These are phyloP conservation scores for Fragum whitleyi DNA, from an alignment of 2,888 invertebrate genomes.

Conservation along the genomic window DNA sequence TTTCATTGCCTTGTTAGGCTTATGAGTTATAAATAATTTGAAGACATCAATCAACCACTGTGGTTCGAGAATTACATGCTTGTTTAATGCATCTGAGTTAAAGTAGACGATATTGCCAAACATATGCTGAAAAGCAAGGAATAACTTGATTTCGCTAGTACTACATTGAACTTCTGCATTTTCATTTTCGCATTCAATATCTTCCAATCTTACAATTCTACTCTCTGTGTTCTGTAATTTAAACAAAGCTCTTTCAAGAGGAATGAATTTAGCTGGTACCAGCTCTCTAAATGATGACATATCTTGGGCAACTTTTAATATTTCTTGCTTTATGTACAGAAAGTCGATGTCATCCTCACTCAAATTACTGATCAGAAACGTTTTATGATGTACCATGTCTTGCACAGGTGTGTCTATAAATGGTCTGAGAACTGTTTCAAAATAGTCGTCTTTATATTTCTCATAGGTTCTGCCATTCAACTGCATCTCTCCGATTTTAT, in stretches of 20 bases:
- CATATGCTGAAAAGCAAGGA: slow-evolving; percentile 47
- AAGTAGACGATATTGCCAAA: slow-evolving; percentile 55
- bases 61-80: slow-evolving; percentile 48
- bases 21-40: slow-evolving; percentile 40
- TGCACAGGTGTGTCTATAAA: background rate
- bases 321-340: background rate
- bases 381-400: background rate
- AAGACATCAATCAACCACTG: slow-evolving; percentile 60
- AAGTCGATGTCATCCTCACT: background rate
- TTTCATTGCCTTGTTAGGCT: background rate
- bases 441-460: slow-evolving; percentile 43
- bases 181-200: background rate
- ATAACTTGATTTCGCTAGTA: background rate
- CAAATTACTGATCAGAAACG: background rate
- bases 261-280: slow-evolving; percentile 12
- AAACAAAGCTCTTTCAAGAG: background rate
- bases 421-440: slow-evolving; percentile 44
- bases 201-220: no score
- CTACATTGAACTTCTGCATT: background rate
- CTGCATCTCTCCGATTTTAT: slow-evolving; percentile 18
- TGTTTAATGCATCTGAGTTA: slow-evolving; percentile 25
- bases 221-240: background rate
- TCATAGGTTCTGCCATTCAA: slow-evolving; percentile 7
- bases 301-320: background rate
- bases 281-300: background rate